Base-by-base conservation (phyloP, 2,797 vertebrate species). In the Nannoperca obscura region DNA sequence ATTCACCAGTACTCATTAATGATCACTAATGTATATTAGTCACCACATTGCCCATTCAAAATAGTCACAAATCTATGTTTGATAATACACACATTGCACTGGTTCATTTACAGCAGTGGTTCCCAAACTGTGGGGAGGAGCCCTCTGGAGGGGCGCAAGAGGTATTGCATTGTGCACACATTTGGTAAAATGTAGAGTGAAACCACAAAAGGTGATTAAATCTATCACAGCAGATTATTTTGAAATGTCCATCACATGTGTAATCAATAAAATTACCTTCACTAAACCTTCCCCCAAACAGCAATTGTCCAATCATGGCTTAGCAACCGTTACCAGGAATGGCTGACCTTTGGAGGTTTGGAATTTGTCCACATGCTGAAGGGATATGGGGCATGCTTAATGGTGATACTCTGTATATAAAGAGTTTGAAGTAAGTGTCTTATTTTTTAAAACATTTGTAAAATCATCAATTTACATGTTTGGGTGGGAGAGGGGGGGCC, bases 91-190 rank as follows among this genome's bases (percentile, higher is more conserved):
- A 50, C 36, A 44, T 44, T 52, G 44, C 19, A 57, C n/a, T 72
- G 22, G 14, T 46, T 73, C 19, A 65, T 64, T 65, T 58, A 68
- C 59, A 78, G 34, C 34, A 77, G 64, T 66, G 84, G 80, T 78
- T 83, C 80, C 74, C 73, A 85, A 83, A 74, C 66, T 32, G 46
- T 55, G n/a, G 13, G 4, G 10, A 66, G 30, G n/a, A 10, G 46
- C 40, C 67, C 66, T 70, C 19, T 78, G 6, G 44, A 60, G 52
- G 63, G 10, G 2, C 10, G 0, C 42, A 47, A 38, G 52, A 46
- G 44, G 50, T 66, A 55, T 13, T 40, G 40, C 27, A 53, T 60
- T 12, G 19, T 1, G 46, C 2, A 8, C 22, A 47, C 7, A 24
- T 5, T 10, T 1, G 32, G 7, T 15, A 0, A 42, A 49, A 46